Evolutionary conservation across 2,888 invertebrate genomes (phyloP), one percentile per base, ranked within the genome.

Genomic region (Cantharis rufa): DNA sequence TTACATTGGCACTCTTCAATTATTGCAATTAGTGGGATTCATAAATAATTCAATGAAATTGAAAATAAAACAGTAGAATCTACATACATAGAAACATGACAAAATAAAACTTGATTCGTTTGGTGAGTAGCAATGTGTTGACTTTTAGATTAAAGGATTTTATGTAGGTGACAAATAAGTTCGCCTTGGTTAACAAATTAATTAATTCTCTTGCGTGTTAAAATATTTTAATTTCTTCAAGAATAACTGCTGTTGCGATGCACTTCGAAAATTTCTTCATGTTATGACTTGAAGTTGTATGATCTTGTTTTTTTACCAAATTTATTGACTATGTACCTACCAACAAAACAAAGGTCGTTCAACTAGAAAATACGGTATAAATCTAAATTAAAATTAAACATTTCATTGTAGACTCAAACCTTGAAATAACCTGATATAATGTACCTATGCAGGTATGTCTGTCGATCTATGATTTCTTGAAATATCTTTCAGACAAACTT

Each of bases 281-380:
- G 5, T 13, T 18, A 13, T 32, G 32, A 3, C 32, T 32, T 1
- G 32, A 32, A 32, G 32, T 32, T 27, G 5, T 10, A 13, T n/a
- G 48, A 5, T 48, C n/a, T 48, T n/a, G 48, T 48, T n/a, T 32
- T 32, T 28, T 48, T 7, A 48, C 48, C 48, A 48, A n/a, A 48
- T 48, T 48, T 48, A 48, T 48, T 48, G n/a, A 48, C n/a, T 48
- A 10, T 7, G 13, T 48, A 48, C 48, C 48, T 48, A 48, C 48
- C 48, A n/a, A 48, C 48, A 68, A 74, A 62, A 32, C 71, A 68
- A 28, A 75, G 76, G 76, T 76, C 69, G 24, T 76, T 76, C 76
- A 76, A 76, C 76, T 62, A 27, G 69, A 63, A 69, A 76, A 76
- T 76, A 76, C 76, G 76, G 76, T 76, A 76, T 24, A 76, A 62